Conservation (phyloP, 1,140 invertebrate species). For the Aporrectodea caliginosa region DNA sequence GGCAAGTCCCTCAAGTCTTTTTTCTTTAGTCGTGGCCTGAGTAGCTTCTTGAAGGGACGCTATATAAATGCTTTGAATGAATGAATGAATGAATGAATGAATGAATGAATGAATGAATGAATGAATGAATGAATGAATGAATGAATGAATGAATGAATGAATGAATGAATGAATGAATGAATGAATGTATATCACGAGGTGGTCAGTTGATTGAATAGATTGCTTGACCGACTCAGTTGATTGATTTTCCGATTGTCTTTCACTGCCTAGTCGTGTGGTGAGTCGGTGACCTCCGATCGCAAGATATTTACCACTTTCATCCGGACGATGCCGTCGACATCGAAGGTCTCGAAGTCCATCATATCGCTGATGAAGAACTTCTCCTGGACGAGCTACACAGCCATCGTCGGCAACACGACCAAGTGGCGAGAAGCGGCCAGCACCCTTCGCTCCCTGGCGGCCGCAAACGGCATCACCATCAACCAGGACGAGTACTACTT, state of each 20-base stretch:
- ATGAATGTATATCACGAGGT: not conserved
- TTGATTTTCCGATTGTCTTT: no score
- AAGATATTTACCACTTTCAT: slow-evolving; percentile 81
- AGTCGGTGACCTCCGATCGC: slow-evolving; percentile 76
- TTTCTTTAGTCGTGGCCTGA: no score
- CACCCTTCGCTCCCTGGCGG: slow-evolving; percentile 68
- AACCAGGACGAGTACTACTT: slow-evolving; percentile 21
- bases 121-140: no score
- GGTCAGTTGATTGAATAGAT: not conserved
- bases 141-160: not conserved
- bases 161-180: not conserved
- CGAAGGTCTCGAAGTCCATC: slow-evolving; percentile 88
- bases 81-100: no score
- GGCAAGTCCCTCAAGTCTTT: no score
- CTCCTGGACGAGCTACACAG: slow-evolving; percentile 87
- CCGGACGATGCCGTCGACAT: slow-evolving; percentile 87
- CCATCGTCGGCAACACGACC: slow-evolving; percentile 73
- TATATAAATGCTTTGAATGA: no score
- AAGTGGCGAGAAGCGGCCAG: slow-evolving; percentile 72
- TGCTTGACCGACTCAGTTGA: no score
- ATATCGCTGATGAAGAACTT: slow-evolving; percentile 81
- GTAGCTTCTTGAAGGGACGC: no score
- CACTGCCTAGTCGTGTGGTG: slow-evolving; percentile 73
- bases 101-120: no score
- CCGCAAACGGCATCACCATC: slow-evolving; percentile 41